Conservation (phyloP, 2,797 vertebrate species). For the Pantherophis alleghaniensis region DNA sequence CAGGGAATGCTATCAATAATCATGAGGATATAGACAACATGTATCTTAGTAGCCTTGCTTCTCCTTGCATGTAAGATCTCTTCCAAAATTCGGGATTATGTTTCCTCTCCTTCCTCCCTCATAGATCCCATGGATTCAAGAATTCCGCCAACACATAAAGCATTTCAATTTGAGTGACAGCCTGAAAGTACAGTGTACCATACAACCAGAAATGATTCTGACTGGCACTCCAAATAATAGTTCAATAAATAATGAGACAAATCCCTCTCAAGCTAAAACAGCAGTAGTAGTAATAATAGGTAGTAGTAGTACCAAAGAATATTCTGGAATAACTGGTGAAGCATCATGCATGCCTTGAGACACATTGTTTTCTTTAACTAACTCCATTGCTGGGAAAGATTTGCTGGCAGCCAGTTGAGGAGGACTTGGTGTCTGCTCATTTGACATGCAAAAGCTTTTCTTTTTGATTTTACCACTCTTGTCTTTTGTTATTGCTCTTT, state of each 20-base stretch:
- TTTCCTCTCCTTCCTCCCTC: neutral
- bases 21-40: neutral
- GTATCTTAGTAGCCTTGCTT: neutral
- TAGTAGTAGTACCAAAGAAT: constrained; percentile 51
- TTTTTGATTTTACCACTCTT: neutral
- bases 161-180: neutral
- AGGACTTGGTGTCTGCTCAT: constrained; percentile 21
- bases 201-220: neutral
- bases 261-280: neutral
- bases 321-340: constrained; percentile 31
- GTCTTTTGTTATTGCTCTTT: constrained; percentile 39
- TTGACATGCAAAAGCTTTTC: neutral
- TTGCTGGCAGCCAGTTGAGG: neutral
- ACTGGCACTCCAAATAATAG: neutral
- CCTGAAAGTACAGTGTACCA: neutral
- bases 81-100: neutral
- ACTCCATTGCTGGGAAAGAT: neutral
- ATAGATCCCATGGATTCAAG: neutral
- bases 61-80: neutral
- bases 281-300: neutral
- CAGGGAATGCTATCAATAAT: neutral
- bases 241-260: neutral
- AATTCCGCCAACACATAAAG: neutral
- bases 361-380: constrained; percentile 25
- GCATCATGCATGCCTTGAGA: constrained; percentile 20